Percentiles rank a stretch among this genome's conserved stretches.
Evolutionary conservation across 2,797 vertebrate species (phyloP).

Genomic region (Dromococcyx pavoninus): DNA sequence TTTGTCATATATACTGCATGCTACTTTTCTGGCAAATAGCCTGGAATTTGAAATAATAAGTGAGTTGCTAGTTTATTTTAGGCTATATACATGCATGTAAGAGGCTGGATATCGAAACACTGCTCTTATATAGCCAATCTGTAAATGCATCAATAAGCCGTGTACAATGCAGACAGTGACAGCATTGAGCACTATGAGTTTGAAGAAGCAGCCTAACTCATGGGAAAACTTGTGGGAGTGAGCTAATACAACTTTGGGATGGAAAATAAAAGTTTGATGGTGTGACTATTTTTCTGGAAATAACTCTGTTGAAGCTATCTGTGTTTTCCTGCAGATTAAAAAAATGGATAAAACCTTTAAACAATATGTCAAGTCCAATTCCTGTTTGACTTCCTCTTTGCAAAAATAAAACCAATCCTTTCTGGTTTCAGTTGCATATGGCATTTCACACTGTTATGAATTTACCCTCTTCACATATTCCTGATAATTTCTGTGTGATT

Average conservation of each 20-base stretch:
- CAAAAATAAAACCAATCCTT: not conserved
- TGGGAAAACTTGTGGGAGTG: not conserved
- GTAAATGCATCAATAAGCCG: not conserved
- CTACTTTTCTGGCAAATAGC: not conserved
- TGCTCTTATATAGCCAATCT: not conserved
- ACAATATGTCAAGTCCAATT: not conserved
- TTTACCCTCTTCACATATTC: not conserved
- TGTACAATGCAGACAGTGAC: not conserved
- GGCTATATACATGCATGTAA: not conserved
- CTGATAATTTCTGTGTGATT: not conserved
- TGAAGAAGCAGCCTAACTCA: not conserved
- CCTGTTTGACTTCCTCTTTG: not conserved
- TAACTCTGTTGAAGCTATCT: not conserved
- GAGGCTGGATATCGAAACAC: not conserved
- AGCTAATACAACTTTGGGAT: not conserved
- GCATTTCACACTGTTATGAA: not conserved
- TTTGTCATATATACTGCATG: not conserved
- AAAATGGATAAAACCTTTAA: not conserved
- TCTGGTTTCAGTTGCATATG: not conserved
- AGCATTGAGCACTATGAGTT: not conserved
- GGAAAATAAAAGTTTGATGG: not conserved
- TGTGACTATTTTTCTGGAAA: not conserved
- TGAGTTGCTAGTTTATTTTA: not conserved
- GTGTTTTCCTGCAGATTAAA: not conserved
- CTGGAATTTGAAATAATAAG: not conserved